Base-by-base conservation (phyloP, 2,888 invertebrate species). In the Eupithecia abbreviata region DNA sequence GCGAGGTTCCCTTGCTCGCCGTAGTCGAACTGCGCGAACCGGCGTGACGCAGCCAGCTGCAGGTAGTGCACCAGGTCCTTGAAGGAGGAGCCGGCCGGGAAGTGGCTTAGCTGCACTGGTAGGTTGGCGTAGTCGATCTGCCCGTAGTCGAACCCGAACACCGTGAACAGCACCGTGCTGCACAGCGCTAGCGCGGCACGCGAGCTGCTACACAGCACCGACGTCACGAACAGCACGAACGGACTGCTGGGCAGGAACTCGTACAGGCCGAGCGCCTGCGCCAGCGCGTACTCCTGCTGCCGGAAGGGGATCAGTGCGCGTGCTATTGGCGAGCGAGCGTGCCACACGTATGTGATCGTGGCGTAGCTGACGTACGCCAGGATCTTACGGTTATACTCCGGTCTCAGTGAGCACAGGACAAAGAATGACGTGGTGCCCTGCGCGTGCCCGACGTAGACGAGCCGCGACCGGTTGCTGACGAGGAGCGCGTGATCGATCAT, bases 21-120 rank as follows among this genome's bases (percentile, higher is more conserved):
- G 15, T 58, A 58, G 55, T 75, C 75, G 41, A 67, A 75, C 71
- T 42, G 13, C 9, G 71, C 71, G 12, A 71, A 75, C 2, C 65
- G 71, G 43, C 41, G 42, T 30, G 71, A 71, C 2, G 65, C 66
- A 4, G 13, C 66, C 65, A 71, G 15, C 55, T 75, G 74, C 43
- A 71, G 41, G 30, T 49, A 75, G 45, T 75, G 74, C 51, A 66
- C 58, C 30, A 95, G 81, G 79, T 95, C 94, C 81, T 91, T 89
- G 0, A 89, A 86, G 2, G 95, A 94, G 0, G 92, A 88, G 0
- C 96, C 95, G 12, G 95, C 90, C 7, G 85, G 84, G 30, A 80
- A 62, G 71, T 88, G 84, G 4, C 82, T 78, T 49, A 80, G 77
- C 15, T 83, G 80, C 1, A 84, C 78, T 0, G 82, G 82, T 12